Conservation (phyloP, 2,797 vertebrate genomes). For the Natrix natrix region DNA sequence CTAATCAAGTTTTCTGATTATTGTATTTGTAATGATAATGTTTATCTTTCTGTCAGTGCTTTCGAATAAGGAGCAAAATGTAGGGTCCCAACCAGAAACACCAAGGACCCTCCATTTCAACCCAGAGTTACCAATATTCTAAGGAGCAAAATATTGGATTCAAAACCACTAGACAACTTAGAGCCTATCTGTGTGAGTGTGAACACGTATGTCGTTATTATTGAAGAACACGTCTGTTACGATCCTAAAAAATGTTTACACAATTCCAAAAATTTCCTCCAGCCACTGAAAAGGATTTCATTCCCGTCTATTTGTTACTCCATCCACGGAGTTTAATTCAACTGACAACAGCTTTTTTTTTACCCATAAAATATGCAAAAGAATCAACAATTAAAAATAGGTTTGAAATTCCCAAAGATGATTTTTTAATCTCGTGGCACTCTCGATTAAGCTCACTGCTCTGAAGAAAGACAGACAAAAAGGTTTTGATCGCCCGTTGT, state of each 20-base stretch:
- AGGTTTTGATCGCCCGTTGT: neutral
- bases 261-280: too few relatives aligned
- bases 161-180: neutral
- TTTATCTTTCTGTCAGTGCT: neutral
- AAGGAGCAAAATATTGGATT: neutral
- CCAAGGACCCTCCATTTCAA: too few relatives aligned
- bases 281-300: neutral
- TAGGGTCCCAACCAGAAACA: too few relatives aligned
- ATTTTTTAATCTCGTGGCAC: neutral
- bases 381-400: neutral
- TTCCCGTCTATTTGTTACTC: neutral
- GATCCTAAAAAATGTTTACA: too few relatives aligned
- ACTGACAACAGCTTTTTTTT: neutral
- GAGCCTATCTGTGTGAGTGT: neutral
- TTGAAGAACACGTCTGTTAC: neutral
- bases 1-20: neutral
- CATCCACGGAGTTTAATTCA: neutral
- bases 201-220: neutral
- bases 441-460: neutral
- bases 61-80: neutral
- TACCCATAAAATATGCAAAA: neutral
- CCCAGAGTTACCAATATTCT: neutral
- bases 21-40: neutral
- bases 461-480: neutral
- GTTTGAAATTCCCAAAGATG: neutral